Percentiles rank a stretch among this genome's conserved stretches.
These are phyloP conservation scores for Oceanodroma tethys DNA, from an alignment of 2,113 vertebrate species.

Conservation along the genomic window DNA sequence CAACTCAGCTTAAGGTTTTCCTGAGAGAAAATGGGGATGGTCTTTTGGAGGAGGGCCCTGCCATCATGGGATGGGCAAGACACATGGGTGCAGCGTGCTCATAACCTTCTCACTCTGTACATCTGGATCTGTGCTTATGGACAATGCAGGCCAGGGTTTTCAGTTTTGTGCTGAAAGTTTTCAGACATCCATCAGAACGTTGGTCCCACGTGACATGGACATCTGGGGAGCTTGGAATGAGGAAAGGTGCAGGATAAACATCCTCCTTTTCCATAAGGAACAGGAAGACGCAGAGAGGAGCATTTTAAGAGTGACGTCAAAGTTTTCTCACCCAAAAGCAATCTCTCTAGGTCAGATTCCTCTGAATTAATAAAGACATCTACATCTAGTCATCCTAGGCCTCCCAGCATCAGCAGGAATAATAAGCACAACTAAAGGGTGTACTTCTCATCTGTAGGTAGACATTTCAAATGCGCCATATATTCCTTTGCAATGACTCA, in stretches of 20 bases:
- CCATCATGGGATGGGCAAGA: background rate
- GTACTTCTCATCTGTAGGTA: background rate
- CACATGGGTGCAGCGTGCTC: accelerated
- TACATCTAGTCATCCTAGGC: background rate
- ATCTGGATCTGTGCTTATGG: background rate
- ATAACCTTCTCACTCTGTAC: background rate
- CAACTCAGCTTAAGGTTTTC: background rate
- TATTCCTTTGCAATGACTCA: background rate
- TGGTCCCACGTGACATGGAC: background rate
- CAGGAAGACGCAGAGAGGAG: background rate
- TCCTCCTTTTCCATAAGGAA: background rate
- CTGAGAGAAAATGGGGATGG: background rate
- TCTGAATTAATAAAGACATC: background rate
- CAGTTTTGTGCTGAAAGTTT: background rate
- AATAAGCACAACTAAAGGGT: background rate
- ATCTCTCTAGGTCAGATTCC: background rate
- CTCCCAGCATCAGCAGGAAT: background rate
- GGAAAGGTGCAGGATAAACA: background rate
- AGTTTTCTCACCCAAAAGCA: background rate
- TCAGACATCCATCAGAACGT: background rate
- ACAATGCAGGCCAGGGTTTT: background rate
- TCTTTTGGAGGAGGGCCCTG: background rate
- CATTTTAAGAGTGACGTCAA: background rate
- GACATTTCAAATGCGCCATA: background rate
- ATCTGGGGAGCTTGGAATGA: background rate